Percentiles rank a stretch among this genome's conserved stretches.
These are phyloP conservation scores for Anolis sagrei DNA, from an alignment of 2,113 vertebrate genomes.

Conservation along the genomic window DNA sequence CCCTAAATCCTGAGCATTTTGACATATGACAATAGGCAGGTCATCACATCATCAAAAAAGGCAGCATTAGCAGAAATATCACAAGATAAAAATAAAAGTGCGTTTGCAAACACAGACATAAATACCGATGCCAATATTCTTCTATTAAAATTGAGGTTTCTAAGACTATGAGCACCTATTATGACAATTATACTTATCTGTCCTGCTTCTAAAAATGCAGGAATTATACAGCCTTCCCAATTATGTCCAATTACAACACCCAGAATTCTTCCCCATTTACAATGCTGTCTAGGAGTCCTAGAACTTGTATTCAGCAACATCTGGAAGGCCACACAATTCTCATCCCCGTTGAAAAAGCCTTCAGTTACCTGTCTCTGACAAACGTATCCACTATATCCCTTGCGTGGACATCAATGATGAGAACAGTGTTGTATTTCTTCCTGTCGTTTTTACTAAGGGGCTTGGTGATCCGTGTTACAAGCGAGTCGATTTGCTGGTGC, in stretches of 20 bases:
- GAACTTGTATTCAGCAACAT: neutral
- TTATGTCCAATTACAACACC: neutral
- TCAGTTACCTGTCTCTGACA: conserved; percentile 83
- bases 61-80: no score
- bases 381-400: conserved; percentile 93
- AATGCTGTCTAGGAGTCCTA: neutral
- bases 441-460: conserved; percentile 88
- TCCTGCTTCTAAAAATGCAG: neutral
- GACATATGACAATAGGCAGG: no score
- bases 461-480: conserved; percentile 87
- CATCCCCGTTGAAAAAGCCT: no score
- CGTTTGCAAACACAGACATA: no score
- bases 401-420: conserved; percentile 96
- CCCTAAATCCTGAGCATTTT: no score
- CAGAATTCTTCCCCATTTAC: neutral
- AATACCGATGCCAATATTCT: neutral
- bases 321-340: no score
- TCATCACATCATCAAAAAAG: no score
- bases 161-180: neutral
- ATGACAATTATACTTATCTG: neutral
- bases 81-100: no score
- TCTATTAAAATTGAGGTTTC: neutral
- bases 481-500: conserved; percentile 89
- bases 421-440: conserved; percentile 92
- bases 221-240: neutral